Evolutionary conservation across 2,113 vertebrate genomes (phyloP), one percentile per base, ranked within the genome.

Genomic region (Gallinago paraguaiae): DNA sequence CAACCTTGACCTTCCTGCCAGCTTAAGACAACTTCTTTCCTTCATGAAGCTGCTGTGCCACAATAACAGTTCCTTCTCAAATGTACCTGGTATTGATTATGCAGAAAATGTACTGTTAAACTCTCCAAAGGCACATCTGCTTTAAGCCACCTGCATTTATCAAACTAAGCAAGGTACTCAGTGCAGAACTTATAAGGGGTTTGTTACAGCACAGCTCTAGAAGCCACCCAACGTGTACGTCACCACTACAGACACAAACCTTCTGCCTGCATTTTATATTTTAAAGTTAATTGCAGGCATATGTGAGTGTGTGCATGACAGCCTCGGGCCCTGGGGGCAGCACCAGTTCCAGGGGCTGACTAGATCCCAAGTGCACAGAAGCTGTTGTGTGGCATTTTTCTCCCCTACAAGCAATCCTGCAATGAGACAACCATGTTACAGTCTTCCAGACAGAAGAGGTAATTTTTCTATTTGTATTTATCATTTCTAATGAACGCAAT

Each of bases 211-310:
- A 51, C 8, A 17, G 53, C 6, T 84, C 48, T 43, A 43, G 60
- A 68, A 79, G 48, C 33, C 70, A 68, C 0, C 0, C 53, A 54
- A 53, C 14, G 8, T 0, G 1, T 1, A 1, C 31, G 45, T 37
- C 11, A 5, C 17, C 64, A 23, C 59, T 45, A 11, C 0, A 60
- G 57, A 56, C 22, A n/a, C 43, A 81, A 41, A 14, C 9, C 37
- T 68, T 41, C 37, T 18, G 64, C 41, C 31, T 33, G 27, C 25
- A 37, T 12, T 63, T 59, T 31, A 1, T 79, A 45, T 72, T 80
- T 76, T 41, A 13, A 76, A 48, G 3, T 27, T 24, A 86, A 63
- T 13, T 39, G 37, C 35, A 83, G 41, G 27, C 28, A 59, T 1
- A 1, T 0, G 0, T 25, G 33, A 33, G 31, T 9, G 33, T 18